These are phyloP conservation scores for Cheilosia pagana DNA, from an alignment of 2,888 invertebrate genomes.

Conservation along the genomic window DNA sequence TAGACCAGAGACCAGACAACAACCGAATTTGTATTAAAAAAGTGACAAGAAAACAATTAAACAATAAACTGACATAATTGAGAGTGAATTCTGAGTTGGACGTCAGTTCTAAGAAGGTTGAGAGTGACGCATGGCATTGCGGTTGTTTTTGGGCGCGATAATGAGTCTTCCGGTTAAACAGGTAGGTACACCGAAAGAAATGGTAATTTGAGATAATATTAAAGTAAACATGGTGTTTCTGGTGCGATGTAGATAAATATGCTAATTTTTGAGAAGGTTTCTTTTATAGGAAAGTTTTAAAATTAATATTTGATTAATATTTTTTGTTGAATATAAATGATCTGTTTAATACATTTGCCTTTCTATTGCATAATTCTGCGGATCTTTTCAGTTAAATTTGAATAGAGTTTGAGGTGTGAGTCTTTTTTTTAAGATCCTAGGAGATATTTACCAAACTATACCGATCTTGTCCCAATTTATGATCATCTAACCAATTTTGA, in stretches of 20 bases:
- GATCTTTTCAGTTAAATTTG: too few species aligned
- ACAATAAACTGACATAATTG: neutral
- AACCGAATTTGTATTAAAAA: neutral
- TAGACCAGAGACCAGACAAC: conserved; percentile 22
- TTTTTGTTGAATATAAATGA: too few species aligned
- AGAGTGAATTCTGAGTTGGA: conserved; percentile 7
- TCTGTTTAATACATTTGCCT: too few species aligned
- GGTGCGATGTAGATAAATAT: neutral
- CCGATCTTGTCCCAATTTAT: too few species aligned
- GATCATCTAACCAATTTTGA: too few species aligned
- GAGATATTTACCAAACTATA: too few species aligned
- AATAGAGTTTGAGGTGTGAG: too few species aligned
- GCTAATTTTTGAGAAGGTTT: neutral
- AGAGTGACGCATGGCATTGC: conserved; percentile 30
- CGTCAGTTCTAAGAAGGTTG: conserved; percentile 20
- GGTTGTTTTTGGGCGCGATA: conserved; percentile 5
- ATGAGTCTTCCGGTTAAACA: conserved; percentile 46
- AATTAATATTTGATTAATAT: too few species aligned
- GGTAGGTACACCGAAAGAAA: conserved; percentile 36
- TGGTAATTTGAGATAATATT: neutral
- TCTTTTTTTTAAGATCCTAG: too few species aligned
- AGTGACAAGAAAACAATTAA: neutral
- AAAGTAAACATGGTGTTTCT: neutral
- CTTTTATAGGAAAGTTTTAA: too few species aligned
- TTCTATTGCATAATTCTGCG: too few species aligned